Conservation (phyloP, 2,113 vertebrate species). For the Cygnus atratus region DNA sequence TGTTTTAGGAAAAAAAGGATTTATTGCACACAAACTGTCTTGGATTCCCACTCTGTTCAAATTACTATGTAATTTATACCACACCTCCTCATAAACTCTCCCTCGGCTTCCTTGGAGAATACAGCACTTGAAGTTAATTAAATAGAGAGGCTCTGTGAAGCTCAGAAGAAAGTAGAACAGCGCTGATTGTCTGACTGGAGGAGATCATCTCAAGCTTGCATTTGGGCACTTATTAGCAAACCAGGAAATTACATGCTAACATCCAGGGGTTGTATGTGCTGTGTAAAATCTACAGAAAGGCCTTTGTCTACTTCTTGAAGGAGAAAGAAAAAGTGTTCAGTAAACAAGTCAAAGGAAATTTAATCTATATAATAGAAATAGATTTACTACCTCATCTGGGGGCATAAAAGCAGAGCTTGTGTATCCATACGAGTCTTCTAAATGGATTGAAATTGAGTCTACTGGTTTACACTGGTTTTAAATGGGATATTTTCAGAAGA, state of each 20-base stretch:
- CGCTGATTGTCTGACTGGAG: slow-evolving; percentile 44
- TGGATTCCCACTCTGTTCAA: slow-evolving; percentile 32
- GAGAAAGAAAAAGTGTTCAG: background rate
- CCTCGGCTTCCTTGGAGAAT: slow-evolving; percentile 37
- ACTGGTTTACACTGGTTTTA: background rate
- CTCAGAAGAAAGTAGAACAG: slow-evolving; percentile 40
- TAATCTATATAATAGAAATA: background rate
- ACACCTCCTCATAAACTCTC: slow-evolving; percentile 49
- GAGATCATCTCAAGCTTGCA: slow-evolving; percentile 21
- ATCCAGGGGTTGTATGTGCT: background rate
- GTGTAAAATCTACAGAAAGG: background rate
- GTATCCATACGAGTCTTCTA: background rate
- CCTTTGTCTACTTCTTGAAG: background rate
- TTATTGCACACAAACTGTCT: background rate
- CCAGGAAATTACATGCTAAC: background rate
- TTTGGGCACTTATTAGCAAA: slow-evolving; percentile 35
- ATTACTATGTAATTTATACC: slow-evolving; percentile 44
- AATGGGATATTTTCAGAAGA: background rate
- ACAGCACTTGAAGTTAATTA: slow-evolving; percentile 64
- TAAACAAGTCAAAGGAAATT: background rate
- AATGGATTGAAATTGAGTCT: background rate
- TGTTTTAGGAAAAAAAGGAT: background rate
- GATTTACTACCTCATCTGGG: background rate
- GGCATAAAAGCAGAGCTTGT: background rate
- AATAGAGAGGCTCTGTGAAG: slow-evolving; percentile 47